Evolutionary conservation across 2,113 vertebrate species (phyloP), one percentile per base, ranked within the genome.

Genomic region (Tupaia chinensis): DNA sequence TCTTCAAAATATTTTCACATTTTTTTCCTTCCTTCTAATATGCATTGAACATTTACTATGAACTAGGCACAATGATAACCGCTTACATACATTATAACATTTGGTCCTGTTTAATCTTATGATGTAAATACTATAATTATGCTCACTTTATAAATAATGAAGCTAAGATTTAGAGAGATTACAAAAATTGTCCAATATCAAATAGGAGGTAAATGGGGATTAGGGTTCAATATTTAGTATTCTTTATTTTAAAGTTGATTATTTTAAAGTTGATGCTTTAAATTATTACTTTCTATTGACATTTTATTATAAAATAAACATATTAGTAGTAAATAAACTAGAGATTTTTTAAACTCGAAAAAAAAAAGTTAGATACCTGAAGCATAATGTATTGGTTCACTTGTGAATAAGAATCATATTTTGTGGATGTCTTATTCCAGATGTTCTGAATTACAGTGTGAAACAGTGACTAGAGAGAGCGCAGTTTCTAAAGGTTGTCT

Each of bases 201-300:
- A 17, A 66, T 63, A 86, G 8, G 84, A 1, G 76, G 3, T 53
- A 86, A 70, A 3, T 74, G 3, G 9, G 12, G 25, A 92, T 27
- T 68, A 77, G 19, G 9, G 79, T 91, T 58, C 27, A 32, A 3
- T 74, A 68, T 34, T 1, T 9, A 72, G 1, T 29, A 22, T 60
- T 65, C 22, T 89, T 94, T 80, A 82, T 56, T 77, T 76, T 85
- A 88, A 92, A 82, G 25, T 44, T 44, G 44, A 22, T 60, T 80
- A 82, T 56, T 77, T 76, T 85, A 88, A 92, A 82, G 20, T 54
- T 23, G 76, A 19, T 86, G 5, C 2, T 92, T 9, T 61, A 70
- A 86, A 60, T 54, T 87, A 22, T 78, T 84, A 20, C 3, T 72
- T 7, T 68, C 22, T 34, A n/a, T 85, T 73, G 3, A 5, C 5